These are phyloP conservation scores for fruit fly (Drosophila melanogaster) DNA, from an alignment of 1,140 invertebrate genomes.

Conservation along the genomic window DNA sequence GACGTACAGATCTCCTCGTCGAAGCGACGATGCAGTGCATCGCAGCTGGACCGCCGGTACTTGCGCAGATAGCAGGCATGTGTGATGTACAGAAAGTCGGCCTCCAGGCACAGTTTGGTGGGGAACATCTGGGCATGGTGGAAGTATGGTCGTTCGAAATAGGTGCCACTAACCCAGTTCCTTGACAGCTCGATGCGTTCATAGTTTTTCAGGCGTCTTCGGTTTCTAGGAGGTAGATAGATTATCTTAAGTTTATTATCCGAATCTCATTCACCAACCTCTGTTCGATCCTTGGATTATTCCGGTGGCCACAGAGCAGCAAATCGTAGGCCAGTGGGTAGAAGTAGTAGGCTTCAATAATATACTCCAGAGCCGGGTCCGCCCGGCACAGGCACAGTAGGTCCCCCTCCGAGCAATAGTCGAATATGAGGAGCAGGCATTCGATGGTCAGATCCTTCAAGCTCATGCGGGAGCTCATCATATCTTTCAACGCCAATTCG, in stretches of 20 bases:
- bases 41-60: constrained; percentile 48
- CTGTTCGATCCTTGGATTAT: constrained; percentile 39
- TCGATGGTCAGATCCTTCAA: constrained; percentile 69
- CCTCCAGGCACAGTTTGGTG: constrained; percentile 69
- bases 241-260: too few species aligned
- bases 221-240: constrained; percentile 36
- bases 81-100: constrained; percentile 64
- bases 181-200: constrained; percentile 58
- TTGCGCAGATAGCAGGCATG: constrained; percentile 68
- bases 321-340: constrained; percentile 55
- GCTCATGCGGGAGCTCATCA: constrained; percentile 31
- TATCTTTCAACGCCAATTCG: constrained; percentile 4
- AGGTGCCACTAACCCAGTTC: constrained; percentile 73
- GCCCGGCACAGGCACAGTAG: constrained; percentile 57
- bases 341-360: constrained; percentile 67
- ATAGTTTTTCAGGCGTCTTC: constrained; percentile 48
- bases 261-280: constrained; percentile 34
- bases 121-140: constrained; percentile 74
- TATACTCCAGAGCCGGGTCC: constrained; percentile 24
- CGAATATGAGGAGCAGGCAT: constrained; percentile 68
- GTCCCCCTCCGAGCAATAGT: constrained; percentile 61
- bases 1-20: constrained; percentile 55
- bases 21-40: constrained; percentile 58
- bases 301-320: constrained; percentile 71
- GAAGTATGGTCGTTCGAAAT: constrained; percentile 67